These are phyloP conservation scores for Trichopria drosophilae DNA, from an alignment of 2,888 invertebrate species.

Conservation along the genomic window DNA sequence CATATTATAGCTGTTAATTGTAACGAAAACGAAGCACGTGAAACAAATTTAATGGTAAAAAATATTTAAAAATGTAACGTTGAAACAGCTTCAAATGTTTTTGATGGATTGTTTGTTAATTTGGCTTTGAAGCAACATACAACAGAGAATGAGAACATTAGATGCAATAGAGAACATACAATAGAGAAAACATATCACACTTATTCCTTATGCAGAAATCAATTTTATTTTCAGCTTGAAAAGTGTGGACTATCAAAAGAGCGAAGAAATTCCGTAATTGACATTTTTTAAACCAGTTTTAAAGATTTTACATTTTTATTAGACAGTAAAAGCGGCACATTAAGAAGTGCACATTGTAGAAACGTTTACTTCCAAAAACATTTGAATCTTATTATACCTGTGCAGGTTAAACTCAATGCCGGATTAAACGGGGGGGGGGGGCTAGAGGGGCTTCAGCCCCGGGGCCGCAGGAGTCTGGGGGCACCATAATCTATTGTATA, in stretches of 20 bases:
- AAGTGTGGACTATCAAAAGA: neutral
- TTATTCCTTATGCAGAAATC: neutral
- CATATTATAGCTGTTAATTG: neutral
- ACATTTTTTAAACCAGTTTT: neutral
- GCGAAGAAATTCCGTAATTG: neutral
- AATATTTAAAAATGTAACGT: too few species aligned
- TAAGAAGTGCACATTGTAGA: neutral
- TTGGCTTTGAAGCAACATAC: neutral
- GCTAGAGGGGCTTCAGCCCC: too few species aligned
- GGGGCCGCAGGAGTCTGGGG: too few species aligned
- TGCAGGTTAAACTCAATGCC: too few species aligned
- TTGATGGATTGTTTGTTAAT: neutral
- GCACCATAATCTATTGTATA: too few species aligned
- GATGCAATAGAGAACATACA: too few species aligned
- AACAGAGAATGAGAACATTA: neutral
- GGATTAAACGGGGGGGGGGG: too few species aligned
- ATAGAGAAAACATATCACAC: neutral
- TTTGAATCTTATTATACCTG: neutral
- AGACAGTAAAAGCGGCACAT: neutral
- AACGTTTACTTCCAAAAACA: neutral
- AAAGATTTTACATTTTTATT: neutral
- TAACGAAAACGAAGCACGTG: neutral
- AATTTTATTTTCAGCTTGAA: neutral
- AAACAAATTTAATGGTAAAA: neutral
- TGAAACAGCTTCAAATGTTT: neutral